Evolutionary conservation across 1,140 invertebrate species (phyloP).

Genomic region (Ips nitidus): DNA sequence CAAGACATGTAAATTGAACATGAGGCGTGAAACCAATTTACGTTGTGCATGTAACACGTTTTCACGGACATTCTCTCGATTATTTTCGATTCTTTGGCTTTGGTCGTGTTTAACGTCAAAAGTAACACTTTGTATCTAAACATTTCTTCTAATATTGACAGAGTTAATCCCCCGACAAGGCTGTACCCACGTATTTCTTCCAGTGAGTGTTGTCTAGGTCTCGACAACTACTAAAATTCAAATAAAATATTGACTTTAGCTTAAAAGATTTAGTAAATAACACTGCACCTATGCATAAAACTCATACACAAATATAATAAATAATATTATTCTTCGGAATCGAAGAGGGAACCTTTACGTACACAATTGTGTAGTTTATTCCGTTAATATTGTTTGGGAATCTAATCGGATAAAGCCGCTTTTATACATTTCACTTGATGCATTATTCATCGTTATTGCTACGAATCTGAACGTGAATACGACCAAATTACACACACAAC

Average conservation of each 20-base stretch:
- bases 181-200: conserved; percentile 22
- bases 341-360: not conserved
- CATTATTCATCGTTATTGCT: too few relatives aligned
- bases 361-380: too few relatives aligned
- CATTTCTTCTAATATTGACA: conserved; percentile 28
- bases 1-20: conserved; percentile 10
- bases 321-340: not conserved
- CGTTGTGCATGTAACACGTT: conserved; percentile 14
- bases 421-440: too few relatives aligned
- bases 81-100: conserved; percentile 18
- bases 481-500: too few relatives aligned
- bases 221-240: conserved; percentile 8
- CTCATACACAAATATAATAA: too few relatives aligned
- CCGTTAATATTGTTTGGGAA: too few relatives aligned
- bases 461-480: too few relatives aligned
- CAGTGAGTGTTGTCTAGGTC: conserved; percentile 10
- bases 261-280: conserved; percentile 28
- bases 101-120: conserved; percentile 24
- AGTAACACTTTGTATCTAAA: conserved; percentile 27
- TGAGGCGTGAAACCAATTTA: conserved; percentile 16
- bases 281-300: not conserved
- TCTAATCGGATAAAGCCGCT: too few relatives aligned
- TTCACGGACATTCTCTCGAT: conserved; percentile 15
- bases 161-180: not conserved
- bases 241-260: conserved; percentile 30